phyloP scores from a whole-genome alignment of 2,113 vertebrate species.

The Mobula birostris region DNA sequence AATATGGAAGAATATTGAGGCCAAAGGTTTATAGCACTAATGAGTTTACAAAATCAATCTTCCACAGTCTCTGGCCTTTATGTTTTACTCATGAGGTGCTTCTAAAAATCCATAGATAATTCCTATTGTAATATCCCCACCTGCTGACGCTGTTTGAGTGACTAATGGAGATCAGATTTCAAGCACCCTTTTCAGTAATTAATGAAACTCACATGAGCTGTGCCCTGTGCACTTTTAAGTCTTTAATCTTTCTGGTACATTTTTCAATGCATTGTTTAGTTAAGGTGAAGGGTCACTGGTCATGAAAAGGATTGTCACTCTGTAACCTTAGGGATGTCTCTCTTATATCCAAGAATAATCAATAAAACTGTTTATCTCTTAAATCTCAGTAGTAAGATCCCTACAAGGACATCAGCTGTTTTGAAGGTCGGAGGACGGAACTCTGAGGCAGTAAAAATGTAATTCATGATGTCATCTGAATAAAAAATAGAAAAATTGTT shows the following conservation, averaged over 20 bases:
- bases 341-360: constrained; percentile 1
- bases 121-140: not conserved
- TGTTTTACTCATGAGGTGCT: constrained; percentile 41
- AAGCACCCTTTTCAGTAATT: not conserved
- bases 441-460: no score
- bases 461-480: not conserved
- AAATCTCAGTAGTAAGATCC: not conserved
- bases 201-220: not conserved
- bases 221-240: not conserved
- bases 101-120: constrained; percentile 31
- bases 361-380: not conserved
- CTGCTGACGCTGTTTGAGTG: not conserved
- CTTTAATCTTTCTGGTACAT: not conserved
- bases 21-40: constrained; percentile 52
- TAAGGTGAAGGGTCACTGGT: not conserved
- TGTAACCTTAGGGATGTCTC: not conserved
- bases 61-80: constrained; percentile 52
- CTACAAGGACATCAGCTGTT: not conserved
- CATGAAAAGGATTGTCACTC: not conserved
- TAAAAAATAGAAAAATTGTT: not conserved
- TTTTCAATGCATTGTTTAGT: not conserved
- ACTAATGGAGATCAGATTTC: not conserved
- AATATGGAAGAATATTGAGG: constrained; percentile 44
- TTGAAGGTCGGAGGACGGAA: not conserved
- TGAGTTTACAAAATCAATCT: constrained; percentile 53